Evolutionary conservation across 1,140 invertebrate species (phyloP), one percentile per base, ranked within the genome.

Genomic region (Neuroterus valhalla): DNA sequence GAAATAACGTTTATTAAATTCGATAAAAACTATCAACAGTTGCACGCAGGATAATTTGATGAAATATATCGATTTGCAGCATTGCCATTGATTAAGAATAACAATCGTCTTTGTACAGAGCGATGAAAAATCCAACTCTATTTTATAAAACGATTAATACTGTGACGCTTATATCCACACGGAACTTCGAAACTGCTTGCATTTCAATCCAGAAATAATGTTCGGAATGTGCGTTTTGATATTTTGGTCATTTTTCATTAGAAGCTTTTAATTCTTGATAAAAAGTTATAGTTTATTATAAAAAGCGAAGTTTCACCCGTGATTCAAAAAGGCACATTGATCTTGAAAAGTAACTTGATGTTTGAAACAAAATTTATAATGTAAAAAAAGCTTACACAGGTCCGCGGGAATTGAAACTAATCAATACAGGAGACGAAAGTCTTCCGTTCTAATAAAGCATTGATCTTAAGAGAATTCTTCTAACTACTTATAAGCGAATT

Each of bases 261-360:
- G 21, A 52, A 52, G 21, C 48, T 23, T 52, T 26, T 14, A 26
- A 10, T 15, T 62, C 14, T 15, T 6, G 31, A 31, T 31, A 31
- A 3, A 31, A 31, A 31, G 31, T 31, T 31, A 31, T 31, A 31
- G 4, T 31, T 31, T 31, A 31, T 31, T 31, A 31, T 31, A 31
- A 31, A 31, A 31, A 31, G 31, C 31, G 31, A 31, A 6, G 31
- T 31, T 31, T 31, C 31, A 31, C 31, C 8, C 4, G 31, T 23
- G 26, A 23, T 26, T 55, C 26, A 31, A n/a, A 62, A 31, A 62
- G 52, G 52, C 52, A 62, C 52, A 62, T 31, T 62, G 26, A 62
- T 62, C 52, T 15, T 62, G 52, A 23, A 62, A 62, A 15, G 4
- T 26, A 14, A 14, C 0, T 23, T 31, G n/a, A 31, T 4, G 10